A percentile compares a stretch with the other conserved stretches of the same genome.
These are phyloP conservation scores for Lemur catta DNA, from an alignment of 2,797 vertebrate genomes.

Conservation along the genomic window DNA sequence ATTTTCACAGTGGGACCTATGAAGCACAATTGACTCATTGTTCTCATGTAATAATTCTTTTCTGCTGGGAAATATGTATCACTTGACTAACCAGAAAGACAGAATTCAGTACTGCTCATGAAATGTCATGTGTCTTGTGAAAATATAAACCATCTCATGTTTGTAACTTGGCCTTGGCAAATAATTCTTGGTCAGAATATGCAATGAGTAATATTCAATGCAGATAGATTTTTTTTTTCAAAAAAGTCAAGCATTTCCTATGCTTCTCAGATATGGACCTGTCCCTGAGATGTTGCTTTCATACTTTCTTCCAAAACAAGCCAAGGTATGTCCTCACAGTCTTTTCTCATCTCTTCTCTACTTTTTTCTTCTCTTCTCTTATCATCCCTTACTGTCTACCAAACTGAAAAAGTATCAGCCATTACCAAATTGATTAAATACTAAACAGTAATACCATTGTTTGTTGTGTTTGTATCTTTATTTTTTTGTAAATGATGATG, in stretches of 20 bases:
- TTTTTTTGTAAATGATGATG: neutral
- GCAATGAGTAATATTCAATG: neutral
- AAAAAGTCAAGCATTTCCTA: neutral
- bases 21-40: conserved; percentile 54
- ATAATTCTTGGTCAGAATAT: neutral
- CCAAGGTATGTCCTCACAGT: neutral
- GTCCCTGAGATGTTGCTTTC: neutral
- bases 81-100: conserved; percentile 21
- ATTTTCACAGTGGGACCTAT: conserved; percentile 57
- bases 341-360: neutral
- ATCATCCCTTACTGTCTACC: neutral
- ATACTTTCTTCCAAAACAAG: neutral
- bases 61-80: conserved; percentile 7
- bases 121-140: neutral
- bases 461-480: neutral
- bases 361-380: neutral
- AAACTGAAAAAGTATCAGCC: neutral
- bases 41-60: conserved; percentile 44
- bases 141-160: neutral
- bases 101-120: conserved; percentile 47
- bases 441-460: neutral
- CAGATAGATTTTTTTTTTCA: neutral
- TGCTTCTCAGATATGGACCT: neutral
- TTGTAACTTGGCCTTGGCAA: conserved; percentile 53
- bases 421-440: neutral